Percentiles rank a stretch among this genome's conserved stretches.
Conservation (phyloP, 2,113 vertebrate species). For the Grammomys surdaster region DNA sequence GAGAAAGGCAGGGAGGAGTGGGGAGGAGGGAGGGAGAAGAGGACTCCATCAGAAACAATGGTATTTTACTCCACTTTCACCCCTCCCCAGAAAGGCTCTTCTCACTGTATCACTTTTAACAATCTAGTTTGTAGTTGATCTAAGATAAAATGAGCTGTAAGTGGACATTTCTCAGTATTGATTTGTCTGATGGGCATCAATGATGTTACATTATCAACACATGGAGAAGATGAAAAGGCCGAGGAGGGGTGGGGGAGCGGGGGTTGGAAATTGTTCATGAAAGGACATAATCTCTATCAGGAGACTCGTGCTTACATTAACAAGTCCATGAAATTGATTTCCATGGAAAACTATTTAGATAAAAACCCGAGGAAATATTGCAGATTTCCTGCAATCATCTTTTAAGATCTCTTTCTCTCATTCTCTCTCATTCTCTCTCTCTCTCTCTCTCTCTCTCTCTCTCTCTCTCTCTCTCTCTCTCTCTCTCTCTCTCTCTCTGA, state of each 20-base stretch:
- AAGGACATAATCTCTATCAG: background rate
- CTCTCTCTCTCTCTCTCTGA: slow-evolving; percentile 10
- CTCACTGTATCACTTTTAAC: background rate
- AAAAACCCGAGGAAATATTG: slow-evolving; percentile 50
- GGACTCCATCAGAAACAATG: background rate
- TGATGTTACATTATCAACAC: slow-evolving; percentile 42
- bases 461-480: background rate
- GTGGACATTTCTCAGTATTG: slow-evolving; percentile 54
- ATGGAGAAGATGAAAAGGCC: slow-evolving; percentile 33
- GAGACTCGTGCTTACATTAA: background rate
- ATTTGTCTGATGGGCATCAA: slow-evolving; percentile 53
- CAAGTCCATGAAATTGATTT: slow-evolving; percentile 60
- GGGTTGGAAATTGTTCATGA: background rate
- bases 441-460: background rate
- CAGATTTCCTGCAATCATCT: slow-evolving; percentile 7
- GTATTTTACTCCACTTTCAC: background rate
- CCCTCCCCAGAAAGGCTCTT: background rate
- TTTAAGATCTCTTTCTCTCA: background rate
- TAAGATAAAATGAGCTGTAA: slow-evolving; percentile 43
- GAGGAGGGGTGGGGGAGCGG: background rate
- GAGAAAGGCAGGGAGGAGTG: fast-evolving
- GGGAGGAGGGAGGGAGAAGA: fast-evolving
- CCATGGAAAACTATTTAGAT: slow-evolving; percentile 44
- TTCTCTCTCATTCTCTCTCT: background rate
- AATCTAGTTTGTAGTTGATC: background rate